Base-by-base conservation (phyloP, 2,888 invertebrate genomes). In the Xestia ashworthii region DNA sequence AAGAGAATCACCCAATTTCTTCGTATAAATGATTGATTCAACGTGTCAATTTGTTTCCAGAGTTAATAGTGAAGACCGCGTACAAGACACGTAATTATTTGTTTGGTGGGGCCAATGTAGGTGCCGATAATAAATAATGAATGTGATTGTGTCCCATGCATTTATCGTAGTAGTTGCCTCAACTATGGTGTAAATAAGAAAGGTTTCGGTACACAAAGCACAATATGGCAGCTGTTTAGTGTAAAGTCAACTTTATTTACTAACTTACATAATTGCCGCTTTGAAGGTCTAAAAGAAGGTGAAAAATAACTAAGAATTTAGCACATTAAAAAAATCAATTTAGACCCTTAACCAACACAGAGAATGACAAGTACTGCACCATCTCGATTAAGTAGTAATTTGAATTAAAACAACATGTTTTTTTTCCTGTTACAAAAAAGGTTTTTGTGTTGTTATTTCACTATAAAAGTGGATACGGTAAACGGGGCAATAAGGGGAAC, bases 231-330 rank as follows among this genome's bases (percentile, higher is more conserved):
- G 55, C 55, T 41, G 55, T 74, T 50, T 58, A 50, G 22, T 19
- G 44, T 65, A 73, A 80, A 32, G 72, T 80, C 80, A 78, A 58
- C 50, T 66, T 65, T 74, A 78, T 66, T 71, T 71, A 60, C n/a
- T 22, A 12, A 46, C 46, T 44, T 65, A 65, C 46, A 44, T 65
- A 65, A 65, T 44, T 12, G 22, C n/a, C n/a, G 16, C 25, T 55
- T 4, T 50, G 12, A 46, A 12, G 19, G 9, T 8, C n/a, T 14
- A 55, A 5, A 41, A 44, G 55, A 70, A 62, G 5, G 3, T 1
- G 11, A 41, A 46, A 44, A 44, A 50, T 53, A 16, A 16, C 4
- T 60, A 11, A 9, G 9, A 19, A 44, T 44, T 44, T 44, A 9
- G 16, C 8, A 32, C 3, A 25, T 4, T 32, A 44, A 9, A 44